Evolutionary conservation across 2,113 vertebrate species (phyloP).

Genomic region (Paratilapia polleni): DNA sequence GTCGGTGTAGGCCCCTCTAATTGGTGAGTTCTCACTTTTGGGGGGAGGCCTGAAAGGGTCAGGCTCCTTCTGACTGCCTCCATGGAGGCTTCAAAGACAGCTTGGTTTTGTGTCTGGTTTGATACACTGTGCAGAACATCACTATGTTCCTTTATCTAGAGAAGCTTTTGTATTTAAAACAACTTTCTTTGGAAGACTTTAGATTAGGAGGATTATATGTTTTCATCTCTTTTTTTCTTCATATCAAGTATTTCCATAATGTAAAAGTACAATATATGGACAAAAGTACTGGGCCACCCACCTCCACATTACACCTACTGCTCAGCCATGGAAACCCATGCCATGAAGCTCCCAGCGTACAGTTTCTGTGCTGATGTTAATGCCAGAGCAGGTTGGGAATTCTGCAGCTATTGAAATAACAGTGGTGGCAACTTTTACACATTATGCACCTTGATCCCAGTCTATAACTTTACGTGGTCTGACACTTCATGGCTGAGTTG

Average conservation of each 20-base stretch:
- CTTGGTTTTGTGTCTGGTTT: not conserved
- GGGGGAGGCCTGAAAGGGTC: too few relatives aligned
- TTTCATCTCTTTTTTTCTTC: not conserved
- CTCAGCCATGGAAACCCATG: too few relatives aligned
- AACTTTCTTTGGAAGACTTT: not conserved
- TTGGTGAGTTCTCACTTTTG: not conserved
- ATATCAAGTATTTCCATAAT: not conserved
- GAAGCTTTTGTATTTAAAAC: not conserved
- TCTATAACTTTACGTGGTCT: too few relatives aligned
- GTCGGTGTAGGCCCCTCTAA: not conserved
- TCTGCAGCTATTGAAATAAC: too few relatives aligned
- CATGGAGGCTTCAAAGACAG: not conserved
- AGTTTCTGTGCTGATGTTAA: too few relatives aligned
- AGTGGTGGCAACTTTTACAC: too few relatives aligned
- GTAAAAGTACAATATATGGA: not conserved
- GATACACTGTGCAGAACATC: not conserved
- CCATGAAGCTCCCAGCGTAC: too few relatives aligned
- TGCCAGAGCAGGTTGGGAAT: too few relatives aligned
- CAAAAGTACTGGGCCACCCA: too few relatives aligned
- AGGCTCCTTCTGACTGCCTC: not conserved
- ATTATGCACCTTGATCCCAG: too few relatives aligned
- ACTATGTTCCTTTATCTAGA: not conserved
- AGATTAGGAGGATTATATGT: not conserved
- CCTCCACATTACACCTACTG: too few relatives aligned
- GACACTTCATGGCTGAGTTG: too few relatives aligned